These are phyloP conservation scores for Drosophila persimilis DNA, from an alignment of 1,140 invertebrate genomes.

Conservation along the genomic window DNA sequence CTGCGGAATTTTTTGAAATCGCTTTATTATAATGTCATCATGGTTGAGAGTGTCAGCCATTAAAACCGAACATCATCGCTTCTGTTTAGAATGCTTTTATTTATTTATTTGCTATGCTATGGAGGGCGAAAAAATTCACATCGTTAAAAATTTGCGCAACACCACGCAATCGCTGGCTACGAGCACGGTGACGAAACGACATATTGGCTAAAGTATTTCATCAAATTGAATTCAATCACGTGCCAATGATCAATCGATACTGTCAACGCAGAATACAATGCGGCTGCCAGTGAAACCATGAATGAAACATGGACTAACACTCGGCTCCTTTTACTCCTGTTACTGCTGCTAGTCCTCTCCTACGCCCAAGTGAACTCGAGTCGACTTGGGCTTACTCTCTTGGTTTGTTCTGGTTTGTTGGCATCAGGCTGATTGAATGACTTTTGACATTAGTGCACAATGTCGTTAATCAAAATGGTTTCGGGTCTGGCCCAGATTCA, in stretches of 20 bases:
- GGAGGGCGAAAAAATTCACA: conserved; percentile 22
- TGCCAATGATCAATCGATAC: conserved; percentile 79
- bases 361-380: not conserved
- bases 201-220: conserved; percentile 75
- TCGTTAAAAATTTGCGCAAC: conserved; percentile 62
- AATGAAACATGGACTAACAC: conserved; percentile 52
- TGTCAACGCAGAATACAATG: conserved; percentile 70
- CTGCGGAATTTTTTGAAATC: not conserved
- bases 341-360: too few species aligned
- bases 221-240: conserved; percentile 81
- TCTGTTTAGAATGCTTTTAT: conserved; percentile 50
- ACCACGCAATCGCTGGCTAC: not conserved
- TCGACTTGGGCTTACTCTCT: conserved; percentile 17
- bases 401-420: conserved; percentile 23
- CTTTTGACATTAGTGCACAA: conserved; percentile 76
- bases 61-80: conserved; percentile 53
- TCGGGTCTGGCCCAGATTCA: conserved; percentile 29
- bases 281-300: conserved; percentile 52
- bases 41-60: conserved; percentile 32
- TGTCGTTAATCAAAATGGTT: conserved; percentile 77
- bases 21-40: conserved; percentile 51
- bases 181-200: conserved; percentile 25
- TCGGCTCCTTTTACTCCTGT: not conserved
- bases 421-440: conserved; percentile 69
- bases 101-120: conserved; percentile 3